phyloP scores from a whole-genome alignment of 2,888 invertebrate species.

The Scaptomyza caliginosa region DNA sequence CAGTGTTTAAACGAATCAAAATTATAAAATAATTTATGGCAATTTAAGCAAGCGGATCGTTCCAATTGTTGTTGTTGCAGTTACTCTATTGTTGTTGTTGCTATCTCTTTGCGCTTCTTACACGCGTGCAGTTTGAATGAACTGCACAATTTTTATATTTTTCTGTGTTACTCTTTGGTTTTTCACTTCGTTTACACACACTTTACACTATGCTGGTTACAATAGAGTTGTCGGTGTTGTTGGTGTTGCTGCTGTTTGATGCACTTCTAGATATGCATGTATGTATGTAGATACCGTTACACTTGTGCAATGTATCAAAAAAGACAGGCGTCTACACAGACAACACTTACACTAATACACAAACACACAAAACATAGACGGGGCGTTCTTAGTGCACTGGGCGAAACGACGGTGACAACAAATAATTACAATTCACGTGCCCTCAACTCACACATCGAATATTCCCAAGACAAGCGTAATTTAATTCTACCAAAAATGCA shows the following conservation, averaged over 20 bases:
- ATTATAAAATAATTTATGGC: slow-evolving; percentile 75
- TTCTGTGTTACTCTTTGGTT: slow-evolving; percentile 52
- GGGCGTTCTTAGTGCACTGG: slow-evolving; percentile 48
- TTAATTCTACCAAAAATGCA: slow-evolving; percentile 57
- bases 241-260: slow-evolving; percentile 52
- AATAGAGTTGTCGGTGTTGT: slow-evolving; percentile 46
- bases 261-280: slow-evolving; percentile 69
- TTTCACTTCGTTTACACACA: slow-evolving; percentile 61
- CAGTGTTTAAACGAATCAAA: slow-evolving; percentile 56
- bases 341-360: slow-evolving; percentile 60
- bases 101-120: slow-evolving; percentile 45
- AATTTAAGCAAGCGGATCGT: slow-evolving; percentile 63
- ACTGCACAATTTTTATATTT: slow-evolving; percentile 60
- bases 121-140: slow-evolving; percentile 76
- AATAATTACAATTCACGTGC: slow-evolving; percentile 66
- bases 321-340: slow-evolving; percentile 56
- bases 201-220: slow-evolving; percentile 50
- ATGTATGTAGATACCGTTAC: slow-evolving; percentile 66
- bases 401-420: slow-evolving; percentile 44
- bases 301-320: slow-evolving; percentile 78
- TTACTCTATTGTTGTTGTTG: slow-evolving; percentile 35
- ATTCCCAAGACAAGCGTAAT: slow-evolving; percentile 50
- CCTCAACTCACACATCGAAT: slow-evolving; percentile 31
- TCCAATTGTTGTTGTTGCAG: slow-evolving; percentile 23
- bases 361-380: slow-evolving; percentile 20